phyloP scores from a whole-genome alignment of 2,113 vertebrate genomes.

The Rhagologus leucostigma region DNA sequence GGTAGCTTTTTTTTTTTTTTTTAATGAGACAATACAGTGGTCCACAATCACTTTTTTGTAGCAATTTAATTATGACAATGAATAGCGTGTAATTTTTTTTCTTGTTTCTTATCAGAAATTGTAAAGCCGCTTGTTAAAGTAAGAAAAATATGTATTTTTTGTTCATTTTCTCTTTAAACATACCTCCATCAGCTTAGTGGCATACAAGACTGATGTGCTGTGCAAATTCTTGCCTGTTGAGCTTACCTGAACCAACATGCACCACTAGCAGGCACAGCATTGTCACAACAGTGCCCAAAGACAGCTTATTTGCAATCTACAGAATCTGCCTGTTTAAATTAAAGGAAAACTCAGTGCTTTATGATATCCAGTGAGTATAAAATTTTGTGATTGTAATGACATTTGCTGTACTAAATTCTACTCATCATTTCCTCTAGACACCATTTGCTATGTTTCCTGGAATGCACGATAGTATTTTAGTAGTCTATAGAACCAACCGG shows the following conservation, averaged over 20 bases:
- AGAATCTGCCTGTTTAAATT: neutral
- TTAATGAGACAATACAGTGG: neutral
- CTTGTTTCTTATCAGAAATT: neutral
- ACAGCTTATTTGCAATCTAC: neutral
- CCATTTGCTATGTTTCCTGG: neutral
- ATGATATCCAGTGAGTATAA: neutral
- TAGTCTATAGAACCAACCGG: neutral
- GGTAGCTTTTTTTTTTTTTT: neutral
- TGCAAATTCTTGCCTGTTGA: neutral
- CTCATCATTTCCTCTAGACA: neutral
- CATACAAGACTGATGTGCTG: neutral
- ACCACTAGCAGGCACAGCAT: neutral
- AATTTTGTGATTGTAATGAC: neutral
- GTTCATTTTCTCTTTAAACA: neutral
- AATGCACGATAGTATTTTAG: neutral
- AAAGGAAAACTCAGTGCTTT: neutral
- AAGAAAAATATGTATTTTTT: neutral
- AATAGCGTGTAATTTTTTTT: neutral
- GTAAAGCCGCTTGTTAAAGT: neutral
- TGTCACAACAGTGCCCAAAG: neutral
- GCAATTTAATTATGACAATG: conserved; percentile 34
- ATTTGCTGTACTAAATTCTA: neutral
- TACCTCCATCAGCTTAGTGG: neutral
- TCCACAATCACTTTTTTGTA: conserved; percentile 23
- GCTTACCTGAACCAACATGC: neutral